phyloP scores from a whole-genome alignment of 2,888 invertebrate genomes.

The Pomacea canaliculata region DNA sequence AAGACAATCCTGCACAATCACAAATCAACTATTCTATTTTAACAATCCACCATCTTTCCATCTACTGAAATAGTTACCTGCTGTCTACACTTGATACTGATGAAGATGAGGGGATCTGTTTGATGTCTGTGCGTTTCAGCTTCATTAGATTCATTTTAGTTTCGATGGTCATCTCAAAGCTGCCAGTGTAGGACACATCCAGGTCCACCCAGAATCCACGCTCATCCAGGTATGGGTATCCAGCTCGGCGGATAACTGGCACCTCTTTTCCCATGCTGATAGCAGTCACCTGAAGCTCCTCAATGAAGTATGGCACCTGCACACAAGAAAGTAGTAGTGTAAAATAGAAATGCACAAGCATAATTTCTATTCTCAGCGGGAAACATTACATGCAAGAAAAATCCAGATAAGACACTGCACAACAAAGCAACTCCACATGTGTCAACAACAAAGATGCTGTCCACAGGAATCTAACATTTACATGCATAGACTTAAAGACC shows the following conservation, averaged over 20 bases:
- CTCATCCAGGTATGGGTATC: constrained; percentile 79
- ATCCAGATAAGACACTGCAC: too few species aligned
- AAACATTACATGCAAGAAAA: background rate
- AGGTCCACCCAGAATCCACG: constrained; percentile 91
- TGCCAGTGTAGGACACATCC: constrained; percentile 80
- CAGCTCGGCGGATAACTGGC: constrained; percentile 65
- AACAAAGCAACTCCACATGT: too few species aligned
- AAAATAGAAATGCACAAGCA: background rate
- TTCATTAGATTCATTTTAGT: constrained; percentile 89
- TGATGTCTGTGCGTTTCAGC: constrained; percentile 66
- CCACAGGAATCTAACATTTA: too few species aligned
- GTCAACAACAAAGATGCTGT: too few species aligned
- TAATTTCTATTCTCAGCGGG: background rate
- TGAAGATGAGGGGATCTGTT: background rate
- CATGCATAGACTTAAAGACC: too few species aligned
- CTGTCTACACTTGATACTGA: background rate
- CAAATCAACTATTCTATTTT: too few species aligned
- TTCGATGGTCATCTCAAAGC: constrained; percentile 85
- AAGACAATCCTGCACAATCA: too few species aligned
- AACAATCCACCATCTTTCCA: background rate
- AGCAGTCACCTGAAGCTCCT: constrained; percentile 82
- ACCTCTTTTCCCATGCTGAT: constrained; percentile 77
- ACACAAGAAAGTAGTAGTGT: background rate
- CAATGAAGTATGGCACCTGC: constrained; percentile 86
- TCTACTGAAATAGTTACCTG: background rate